Conservation (phyloP, 2,888 invertebrate genomes). For the Pediacus dermestoides region DNA sequence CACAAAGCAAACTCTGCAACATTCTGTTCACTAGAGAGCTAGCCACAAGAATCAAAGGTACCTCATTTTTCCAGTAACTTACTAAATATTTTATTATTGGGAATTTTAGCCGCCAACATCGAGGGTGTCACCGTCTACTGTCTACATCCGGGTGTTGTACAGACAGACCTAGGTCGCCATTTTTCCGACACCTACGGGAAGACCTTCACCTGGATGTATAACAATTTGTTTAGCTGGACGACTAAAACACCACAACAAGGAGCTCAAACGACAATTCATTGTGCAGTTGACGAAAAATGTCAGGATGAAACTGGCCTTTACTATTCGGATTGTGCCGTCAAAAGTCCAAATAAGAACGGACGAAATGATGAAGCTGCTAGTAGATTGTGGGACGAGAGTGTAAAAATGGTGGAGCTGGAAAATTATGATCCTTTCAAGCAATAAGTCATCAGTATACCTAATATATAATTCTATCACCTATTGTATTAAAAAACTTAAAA, state of each 20-base stretch:
- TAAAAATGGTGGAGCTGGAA: conserved; percentile 53
- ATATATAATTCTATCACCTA: no score
- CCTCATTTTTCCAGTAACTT: no score
- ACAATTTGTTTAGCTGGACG: conserved; percentile 31
- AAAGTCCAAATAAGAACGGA: conserved; percentile 52
- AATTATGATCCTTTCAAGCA: conserved; percentile 43
- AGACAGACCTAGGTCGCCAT: conserved; percentile 73
- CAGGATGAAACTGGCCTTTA: conserved; percentile 56
- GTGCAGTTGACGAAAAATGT: conserved; percentile 64
- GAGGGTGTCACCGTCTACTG: conserved; percentile 63
- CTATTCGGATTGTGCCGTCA: conserved; percentile 60
- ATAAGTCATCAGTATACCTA: no score
- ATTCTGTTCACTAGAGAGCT: conserved; percentile 70
- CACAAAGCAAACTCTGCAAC: conserved; percentile 77
- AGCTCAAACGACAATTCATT: conserved; percentile 73
- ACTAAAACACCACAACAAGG: conserved; percentile 55
- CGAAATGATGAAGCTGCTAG: conserved; percentile 54
- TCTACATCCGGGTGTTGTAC: conserved; percentile 70
- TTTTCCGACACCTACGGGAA: conserved; percentile 50
- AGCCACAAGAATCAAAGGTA: conserved; percentile 51
- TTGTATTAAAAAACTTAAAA: no score
- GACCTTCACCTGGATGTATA: conserved; percentile 50
- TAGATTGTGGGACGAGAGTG: conserved; percentile 62
- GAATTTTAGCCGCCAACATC: conserved; percentile 40
- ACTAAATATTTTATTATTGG: no score